Evolutionary conservation across 2,113 vertebrate genomes (phyloP).

Genomic region (Sylvicapra grimmia): DNA sequence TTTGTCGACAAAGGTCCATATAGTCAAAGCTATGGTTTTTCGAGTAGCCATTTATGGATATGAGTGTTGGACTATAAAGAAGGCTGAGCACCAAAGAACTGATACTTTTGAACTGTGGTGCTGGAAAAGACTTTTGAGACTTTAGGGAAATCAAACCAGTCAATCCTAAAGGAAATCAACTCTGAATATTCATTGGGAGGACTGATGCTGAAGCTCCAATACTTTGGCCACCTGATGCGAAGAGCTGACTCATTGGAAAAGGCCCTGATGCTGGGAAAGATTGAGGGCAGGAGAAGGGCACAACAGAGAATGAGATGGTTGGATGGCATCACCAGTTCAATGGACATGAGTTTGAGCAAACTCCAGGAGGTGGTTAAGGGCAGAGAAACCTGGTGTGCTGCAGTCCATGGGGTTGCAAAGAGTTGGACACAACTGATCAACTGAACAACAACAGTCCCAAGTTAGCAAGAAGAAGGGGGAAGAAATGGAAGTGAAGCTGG

Average conservation of each 20-base stretch:
- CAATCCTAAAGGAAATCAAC: neutral
- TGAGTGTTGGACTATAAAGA: neutral
- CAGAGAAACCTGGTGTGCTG: neutral
- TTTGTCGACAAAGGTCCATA: neutral
- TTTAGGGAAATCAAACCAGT: neutral
- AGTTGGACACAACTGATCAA: neutral
- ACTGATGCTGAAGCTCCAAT: neutral
- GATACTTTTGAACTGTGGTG: neutral
- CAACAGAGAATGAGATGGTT: neutral
- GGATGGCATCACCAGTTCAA: neutral
- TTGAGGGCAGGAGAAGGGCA: neutral
- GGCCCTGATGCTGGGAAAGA: neutral
- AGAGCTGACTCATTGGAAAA: neutral
- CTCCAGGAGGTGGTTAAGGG: neutral
- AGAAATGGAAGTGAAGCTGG: neutral
- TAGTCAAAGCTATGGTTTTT: neutral
- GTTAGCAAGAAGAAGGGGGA: neutral
- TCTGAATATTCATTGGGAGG: neutral
- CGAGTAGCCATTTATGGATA: neutral
- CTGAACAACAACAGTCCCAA: neutral
- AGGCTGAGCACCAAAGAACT: neutral
- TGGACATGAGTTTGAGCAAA: neutral
- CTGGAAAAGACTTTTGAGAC: neutral
- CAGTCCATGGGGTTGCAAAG: neutral
- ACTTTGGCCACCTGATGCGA: neutral